Percentiles rank a stretch among this genome's conserved stretches.
phyloP scores from a whole-genome alignment of 2,113 vertebrate species.

The Shinisaurus crocodilurus region DNA sequence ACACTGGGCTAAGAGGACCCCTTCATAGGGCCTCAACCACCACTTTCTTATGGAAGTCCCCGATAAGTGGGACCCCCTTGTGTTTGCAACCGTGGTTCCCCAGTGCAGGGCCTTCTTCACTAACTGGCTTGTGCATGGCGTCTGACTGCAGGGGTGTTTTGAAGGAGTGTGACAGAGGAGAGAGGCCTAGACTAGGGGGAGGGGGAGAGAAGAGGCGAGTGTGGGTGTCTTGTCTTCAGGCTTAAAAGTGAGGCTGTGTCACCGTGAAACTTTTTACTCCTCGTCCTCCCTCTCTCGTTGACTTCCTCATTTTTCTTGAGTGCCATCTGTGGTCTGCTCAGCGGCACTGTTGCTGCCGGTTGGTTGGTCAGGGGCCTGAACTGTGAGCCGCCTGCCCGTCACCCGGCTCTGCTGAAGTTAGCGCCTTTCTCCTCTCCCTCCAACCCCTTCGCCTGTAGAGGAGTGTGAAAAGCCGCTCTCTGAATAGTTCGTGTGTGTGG shows the following conservation, averaged over 20 bases:
- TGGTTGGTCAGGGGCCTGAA: too few species aligned
- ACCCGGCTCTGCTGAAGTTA: neutral
- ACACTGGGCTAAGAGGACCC: neutral
- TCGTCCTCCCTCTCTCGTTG: neutral
- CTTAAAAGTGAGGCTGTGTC: neutral
- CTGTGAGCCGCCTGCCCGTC: neutral
- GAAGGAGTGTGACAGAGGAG: neutral
- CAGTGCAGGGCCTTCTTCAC: neutral
- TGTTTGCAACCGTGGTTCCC: neutral
- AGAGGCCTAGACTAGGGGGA: neutral
- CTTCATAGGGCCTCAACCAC: neutral
- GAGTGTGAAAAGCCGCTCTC: neutral
- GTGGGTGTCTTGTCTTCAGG: neutral
- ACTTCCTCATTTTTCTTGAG: neutral
- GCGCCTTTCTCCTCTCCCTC: neutral
- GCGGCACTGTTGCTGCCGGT: neutral
- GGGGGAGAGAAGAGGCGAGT: neutral
- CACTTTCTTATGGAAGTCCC: neutral
- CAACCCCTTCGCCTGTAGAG: neutral
- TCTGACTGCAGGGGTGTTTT: neutral
- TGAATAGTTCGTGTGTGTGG: conserved; percentile 1
- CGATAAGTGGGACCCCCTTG: neutral
- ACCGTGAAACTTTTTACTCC: neutral
- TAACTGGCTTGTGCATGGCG: neutral
- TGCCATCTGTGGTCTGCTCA: neutral